Evolutionary conservation across 2,797 vertebrate species (phyloP).

Genomic region (Liasis olivaceus): DNA sequence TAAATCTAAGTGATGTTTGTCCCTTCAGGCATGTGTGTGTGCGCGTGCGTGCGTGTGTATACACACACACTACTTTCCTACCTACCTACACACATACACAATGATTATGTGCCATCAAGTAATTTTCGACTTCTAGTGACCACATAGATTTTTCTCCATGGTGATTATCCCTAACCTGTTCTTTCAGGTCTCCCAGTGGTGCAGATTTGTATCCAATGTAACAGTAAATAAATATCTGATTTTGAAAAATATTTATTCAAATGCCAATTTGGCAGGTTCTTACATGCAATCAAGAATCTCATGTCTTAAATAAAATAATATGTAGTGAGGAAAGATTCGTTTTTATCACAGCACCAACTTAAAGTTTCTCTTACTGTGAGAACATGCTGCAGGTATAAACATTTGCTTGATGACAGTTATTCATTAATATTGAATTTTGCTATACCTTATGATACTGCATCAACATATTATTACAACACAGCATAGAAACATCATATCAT

Average conservation of each 20-base stretch:
- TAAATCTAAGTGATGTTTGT: slow-evolving; percentile 36
- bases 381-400: neutral
- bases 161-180: neutral
- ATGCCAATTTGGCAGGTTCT: neutral
- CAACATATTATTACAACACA: neutral
- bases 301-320: neutral
- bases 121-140: neutral
- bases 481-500: neutral
- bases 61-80: neutral
- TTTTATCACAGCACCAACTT: neutral
- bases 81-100: neutral
- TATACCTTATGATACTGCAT: neutral
- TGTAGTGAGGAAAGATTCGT: slow-evolving; percentile 25
- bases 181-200: neutral
- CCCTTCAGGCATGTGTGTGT: slow-evolving; percentile 37
- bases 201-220: slow-evolving; percentile 63
- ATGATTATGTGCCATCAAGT: neutral
- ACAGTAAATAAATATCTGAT: slow-evolving; percentile 63
- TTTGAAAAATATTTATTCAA: slow-evolving; percentile 62
- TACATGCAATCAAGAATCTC: slow-evolving; percentile 33
- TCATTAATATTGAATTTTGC: neutral
- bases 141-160: neutral
- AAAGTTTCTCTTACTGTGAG: fast-evolving
- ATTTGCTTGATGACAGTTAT: neutral
- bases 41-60: too few relatives aligned